Percentiles rank a stretch among this genome's conserved stretches.
Conservation (phyloP, 2,797 vertebrate species). For the Sebastes cheni region DNA sequence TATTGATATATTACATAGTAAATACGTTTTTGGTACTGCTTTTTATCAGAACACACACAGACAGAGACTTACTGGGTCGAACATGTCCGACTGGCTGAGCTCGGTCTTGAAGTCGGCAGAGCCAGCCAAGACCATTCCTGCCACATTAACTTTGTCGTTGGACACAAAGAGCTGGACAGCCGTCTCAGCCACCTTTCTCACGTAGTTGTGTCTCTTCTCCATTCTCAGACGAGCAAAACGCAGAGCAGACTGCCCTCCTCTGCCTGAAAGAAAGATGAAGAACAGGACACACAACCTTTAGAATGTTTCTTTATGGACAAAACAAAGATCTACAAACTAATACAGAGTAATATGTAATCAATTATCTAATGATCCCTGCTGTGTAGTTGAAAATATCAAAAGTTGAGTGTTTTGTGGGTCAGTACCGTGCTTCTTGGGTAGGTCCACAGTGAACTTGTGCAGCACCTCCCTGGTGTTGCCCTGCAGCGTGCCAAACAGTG, state of each 20-base stretch:
- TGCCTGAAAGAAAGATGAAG: constrained; percentile 80
- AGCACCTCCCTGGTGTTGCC: constrained; percentile 98
- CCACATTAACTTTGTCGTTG: constrained; percentile 99
- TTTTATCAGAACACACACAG: neutral
- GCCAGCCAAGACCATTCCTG: constrained; percentile 96
- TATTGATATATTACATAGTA: neutral
- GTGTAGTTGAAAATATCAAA: neutral
- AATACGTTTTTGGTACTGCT: neutral
- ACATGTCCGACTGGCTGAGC: constrained; percentile 99
- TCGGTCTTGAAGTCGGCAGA: constrained; percentile 99
- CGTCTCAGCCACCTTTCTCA: constrained; percentile 98
- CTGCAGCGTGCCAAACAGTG: constrained; percentile 97
- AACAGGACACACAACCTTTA: neutral
- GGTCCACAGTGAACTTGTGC: constrained; percentile 99
- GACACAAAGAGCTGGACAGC: constrained; percentile 98
- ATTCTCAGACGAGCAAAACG: constrained; percentile 98
- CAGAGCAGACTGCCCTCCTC: constrained; percentile 98
- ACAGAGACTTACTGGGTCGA: constrained; percentile 92
- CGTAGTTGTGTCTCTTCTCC: constrained; percentile 99
- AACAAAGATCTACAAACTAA: neutral
- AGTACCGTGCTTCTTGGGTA: constrained; percentile 99
- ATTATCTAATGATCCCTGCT: neutral
- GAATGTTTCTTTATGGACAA: neutral
- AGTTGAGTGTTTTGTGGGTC: neutral
- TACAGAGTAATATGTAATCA: neutral